Percentiles rank a stretch among this genome's conserved stretches.
phyloP scores from a whole-genome alignment of 2,113 vertebrate genomes.

The Recurvirostra avosetta region DNA sequence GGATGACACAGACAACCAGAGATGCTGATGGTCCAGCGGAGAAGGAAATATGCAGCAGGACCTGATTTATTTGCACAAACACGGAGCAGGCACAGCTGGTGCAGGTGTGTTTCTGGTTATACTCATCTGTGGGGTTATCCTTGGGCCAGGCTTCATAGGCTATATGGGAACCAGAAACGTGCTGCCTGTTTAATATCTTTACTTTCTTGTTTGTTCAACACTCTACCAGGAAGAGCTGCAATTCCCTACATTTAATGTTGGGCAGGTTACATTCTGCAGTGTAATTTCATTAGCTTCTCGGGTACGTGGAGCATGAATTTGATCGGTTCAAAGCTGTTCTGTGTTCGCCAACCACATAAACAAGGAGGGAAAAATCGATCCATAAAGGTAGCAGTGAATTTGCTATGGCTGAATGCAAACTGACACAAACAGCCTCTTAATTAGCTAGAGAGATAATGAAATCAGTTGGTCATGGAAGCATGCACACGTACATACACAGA shows the following conservation, averaged over 20 bases:
- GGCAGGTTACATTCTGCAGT: background rate
- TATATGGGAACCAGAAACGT: background rate
- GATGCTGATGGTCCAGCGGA: background rate
- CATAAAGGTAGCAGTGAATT: background rate
- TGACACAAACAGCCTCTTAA: background rate
- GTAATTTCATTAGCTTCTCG: background rate
- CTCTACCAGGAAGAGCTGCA: background rate
- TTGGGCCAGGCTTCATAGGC: background rate
- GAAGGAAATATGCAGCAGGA: background rate
- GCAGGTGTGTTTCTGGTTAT: background rate
- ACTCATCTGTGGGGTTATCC: background rate
- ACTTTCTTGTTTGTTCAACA: background rate
- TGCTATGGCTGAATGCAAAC: background rate
- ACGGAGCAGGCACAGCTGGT: background rate
- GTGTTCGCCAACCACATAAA: background rate
- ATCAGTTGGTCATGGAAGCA: background rate
- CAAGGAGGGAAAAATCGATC: background rate
- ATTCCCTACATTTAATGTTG: background rate
- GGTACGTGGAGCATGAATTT: background rate
- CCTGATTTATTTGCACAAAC: background rate
- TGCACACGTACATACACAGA: accelerated
- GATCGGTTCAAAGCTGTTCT: background rate
- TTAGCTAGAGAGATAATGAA: background rate
- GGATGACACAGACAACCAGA: background rate
- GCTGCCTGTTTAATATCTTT: background rate